phyloP scores from a whole-genome alignment of 2,888 invertebrate genomes.

The Pollenia labialis region DNA sequence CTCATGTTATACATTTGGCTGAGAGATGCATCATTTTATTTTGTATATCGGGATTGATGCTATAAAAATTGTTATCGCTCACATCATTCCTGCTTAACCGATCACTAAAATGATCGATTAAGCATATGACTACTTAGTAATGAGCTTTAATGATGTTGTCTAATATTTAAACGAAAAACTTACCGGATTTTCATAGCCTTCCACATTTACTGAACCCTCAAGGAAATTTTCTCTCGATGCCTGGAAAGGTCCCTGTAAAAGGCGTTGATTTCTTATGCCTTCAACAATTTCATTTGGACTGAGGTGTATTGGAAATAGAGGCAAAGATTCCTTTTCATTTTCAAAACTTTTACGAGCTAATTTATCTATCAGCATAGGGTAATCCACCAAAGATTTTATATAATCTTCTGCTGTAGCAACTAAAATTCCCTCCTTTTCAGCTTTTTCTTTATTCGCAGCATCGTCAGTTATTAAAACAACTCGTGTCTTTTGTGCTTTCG shows the following conservation, averaged over 20 bases:
- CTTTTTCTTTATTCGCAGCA: slow-evolving; percentile 89
- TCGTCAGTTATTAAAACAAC: slow-evolving; percentile 94
- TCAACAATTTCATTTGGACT: slow-evolving; percentile 90
- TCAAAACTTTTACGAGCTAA: slow-evolving; percentile 89
- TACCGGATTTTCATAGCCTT: slow-evolving; percentile 91
- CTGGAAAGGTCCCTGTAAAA: slow-evolving; percentile 92
- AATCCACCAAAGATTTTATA: slow-evolving; percentile 88
- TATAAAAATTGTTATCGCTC: too few relatives aligned
- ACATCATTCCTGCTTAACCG: too few relatives aligned
- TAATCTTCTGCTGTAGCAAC: slow-evolving; percentile 89
- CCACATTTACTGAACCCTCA: slow-evolving; percentile 94
- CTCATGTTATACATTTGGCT: too few relatives aligned
- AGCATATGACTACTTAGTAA: too few relatives aligned
- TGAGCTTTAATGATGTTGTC: too few relatives aligned
- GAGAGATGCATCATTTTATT: too few relatives aligned
- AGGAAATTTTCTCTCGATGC: slow-evolving; percentile 97
- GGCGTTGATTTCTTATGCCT: slow-evolving; percentile 90
- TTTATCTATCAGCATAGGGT: slow-evolving; percentile 91
- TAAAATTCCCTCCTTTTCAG: slow-evolving; percentile 88
- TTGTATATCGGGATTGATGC: too few relatives aligned
- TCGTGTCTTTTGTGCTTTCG: slow-evolving; percentile 84
- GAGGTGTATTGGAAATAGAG: slow-evolving; percentile 93
- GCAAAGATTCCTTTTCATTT: slow-evolving; percentile 86
- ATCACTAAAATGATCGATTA: too few relatives aligned
- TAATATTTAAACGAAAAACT: slow-evolving; percentile 77